Percentiles rank a stretch among this genome's conserved stretches.
These are phyloP conservation scores for Teleogryllus oceanicus DNA, from an alignment of 2,888 invertebrate genomes.

Conservation along the genomic window DNA sequence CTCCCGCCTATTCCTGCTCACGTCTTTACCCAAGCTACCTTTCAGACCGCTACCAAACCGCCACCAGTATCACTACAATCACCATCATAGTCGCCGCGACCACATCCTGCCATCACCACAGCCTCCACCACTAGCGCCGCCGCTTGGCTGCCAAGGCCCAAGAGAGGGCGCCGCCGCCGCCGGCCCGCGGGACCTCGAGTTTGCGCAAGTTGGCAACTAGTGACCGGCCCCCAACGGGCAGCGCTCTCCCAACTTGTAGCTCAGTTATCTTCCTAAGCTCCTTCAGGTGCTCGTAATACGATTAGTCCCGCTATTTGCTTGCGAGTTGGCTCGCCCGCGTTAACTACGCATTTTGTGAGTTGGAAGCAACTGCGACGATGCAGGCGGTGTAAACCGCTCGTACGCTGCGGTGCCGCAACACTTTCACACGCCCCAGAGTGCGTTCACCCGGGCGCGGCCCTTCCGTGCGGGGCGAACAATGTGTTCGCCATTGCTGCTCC, in stretches of 20 bases:
- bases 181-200: not conserved
- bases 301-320: conserved; percentile 18
- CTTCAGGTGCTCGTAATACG: conserved; percentile 18
- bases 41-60: too few species aligned
- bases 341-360: not conserved
- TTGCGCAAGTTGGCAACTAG: conserved; percentile 11
- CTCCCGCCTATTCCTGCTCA: too few species aligned
- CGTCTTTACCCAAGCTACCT: too few species aligned
- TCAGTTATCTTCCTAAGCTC: conserved; percentile 3
- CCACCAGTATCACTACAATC: too few species aligned
- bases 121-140: not conserved
- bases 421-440: not conserved
- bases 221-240: not conserved
- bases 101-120: too few species aligned
- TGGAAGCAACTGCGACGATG: not conserved
- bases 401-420: not conserved
- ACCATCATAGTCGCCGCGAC: too few species aligned
- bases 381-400: not conserved
- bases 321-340: not conserved
- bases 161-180: not conserved
- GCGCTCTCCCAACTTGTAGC: conserved; percentile 11
- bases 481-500: too few species aligned
- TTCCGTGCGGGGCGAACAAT: too few species aligned
- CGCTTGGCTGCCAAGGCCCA: not conserved
- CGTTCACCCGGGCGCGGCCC: not conserved